Percentiles rank a stretch among this genome's conserved stretches.
Evolutionary conservation across 2,113 vertebrate genomes (phyloP).

Genomic region (Bostrychus sinensis): DNA sequence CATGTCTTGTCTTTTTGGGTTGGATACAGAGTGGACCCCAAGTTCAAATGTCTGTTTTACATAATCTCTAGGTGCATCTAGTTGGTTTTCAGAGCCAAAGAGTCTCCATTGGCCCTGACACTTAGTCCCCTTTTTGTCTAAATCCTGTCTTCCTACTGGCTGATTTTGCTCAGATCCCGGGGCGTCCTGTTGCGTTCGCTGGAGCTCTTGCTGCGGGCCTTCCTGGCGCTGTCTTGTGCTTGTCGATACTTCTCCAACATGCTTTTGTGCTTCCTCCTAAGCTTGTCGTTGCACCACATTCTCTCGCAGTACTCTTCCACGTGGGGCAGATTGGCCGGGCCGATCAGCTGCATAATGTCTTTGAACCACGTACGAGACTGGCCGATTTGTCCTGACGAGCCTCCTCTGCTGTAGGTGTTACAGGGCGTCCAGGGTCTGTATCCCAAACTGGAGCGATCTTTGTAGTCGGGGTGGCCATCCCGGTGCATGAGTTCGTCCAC

Average conservation of each 20-base stretch:
- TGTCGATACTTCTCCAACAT: constrained; percentile 84
- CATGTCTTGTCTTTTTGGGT: background rate
- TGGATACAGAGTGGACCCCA: background rate
- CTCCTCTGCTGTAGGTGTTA: constrained; percentile 37
- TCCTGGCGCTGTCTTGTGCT: constrained; percentile 84
- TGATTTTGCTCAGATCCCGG: constrained; percentile 75
- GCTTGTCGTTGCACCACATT: constrained; percentile 87
- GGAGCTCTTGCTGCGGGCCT: constrained; percentile 79
- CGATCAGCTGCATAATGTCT: constrained; percentile 91
- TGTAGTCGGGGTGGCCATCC: constrained; percentile 44
- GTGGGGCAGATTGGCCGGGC: constrained; percentile 82
- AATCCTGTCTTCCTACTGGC: constrained; percentile 32
- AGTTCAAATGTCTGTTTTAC: background rate
- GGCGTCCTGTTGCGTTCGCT: constrained; percentile 86
- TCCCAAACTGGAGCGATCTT: constrained; percentile 56
- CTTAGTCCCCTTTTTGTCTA: background rate
- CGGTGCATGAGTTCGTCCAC: constrained; percentile 78
- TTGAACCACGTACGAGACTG: constrained; percentile 88
- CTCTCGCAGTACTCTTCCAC: constrained; percentile 92
- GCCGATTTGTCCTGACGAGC: constrained; percentile 56
- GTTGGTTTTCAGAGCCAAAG: background rate
- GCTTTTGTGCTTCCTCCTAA: constrained; percentile 82
- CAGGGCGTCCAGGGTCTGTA: constrained; percentile 69
- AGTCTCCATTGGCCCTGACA: constrained; percentile 9
- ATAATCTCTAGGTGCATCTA: constrained; percentile 4